phyloP scores from a whole-genome alignment of 2,888 invertebrate genomes.

The Aromia moschata region DNA sequence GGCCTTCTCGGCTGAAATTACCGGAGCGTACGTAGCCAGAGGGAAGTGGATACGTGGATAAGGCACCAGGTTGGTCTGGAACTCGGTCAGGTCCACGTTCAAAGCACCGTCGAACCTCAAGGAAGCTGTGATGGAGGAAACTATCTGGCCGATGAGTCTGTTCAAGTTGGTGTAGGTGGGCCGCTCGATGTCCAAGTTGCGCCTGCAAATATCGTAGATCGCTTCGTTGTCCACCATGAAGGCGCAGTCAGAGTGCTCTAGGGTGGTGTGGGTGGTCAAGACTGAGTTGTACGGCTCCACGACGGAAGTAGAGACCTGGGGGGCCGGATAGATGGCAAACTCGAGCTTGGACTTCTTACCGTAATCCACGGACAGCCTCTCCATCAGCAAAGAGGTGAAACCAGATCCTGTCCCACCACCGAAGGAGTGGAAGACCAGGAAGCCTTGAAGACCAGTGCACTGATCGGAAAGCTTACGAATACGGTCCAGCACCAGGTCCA shows the following conservation, averaged over 20 bases:
- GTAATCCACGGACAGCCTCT: constrained; percentile 92
- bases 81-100: constrained; percentile 75
- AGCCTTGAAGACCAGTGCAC: constrained; percentile 90
- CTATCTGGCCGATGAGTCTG: constrained; percentile 93
- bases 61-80: constrained; percentile 69
- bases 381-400: constrained; percentile 94
- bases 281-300: constrained; percentile 98
- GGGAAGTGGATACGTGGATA: constrained; percentile 73
- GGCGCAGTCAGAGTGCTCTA: constrained; percentile 94
- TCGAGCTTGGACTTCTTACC: constrained; percentile 95
- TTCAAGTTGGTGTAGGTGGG: constrained; percentile 97
- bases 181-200: constrained; percentile 92
- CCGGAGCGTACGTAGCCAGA: constrained; percentile 66
- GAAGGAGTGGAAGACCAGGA: constrained; percentile 95
- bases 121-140: constrained; percentile 85
- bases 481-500: constrained; percentile 83
- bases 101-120: constrained; percentile 77
- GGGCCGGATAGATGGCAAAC: constrained; percentile 96
- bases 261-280: constrained; percentile 92
- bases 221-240: constrained; percentile 94
- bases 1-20: constrained; percentile 69
- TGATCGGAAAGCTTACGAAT: constrained; percentile 72
- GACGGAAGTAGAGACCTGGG: constrained; percentile 85
- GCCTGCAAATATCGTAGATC: constrained; percentile 90
- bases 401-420: constrained; percentile 95